Percentiles rank a stretch among this genome's conserved stretches.
phyloP scores from a whole-genome alignment of 1,140 invertebrate species.

The Heterodera schachtii region DNA sequence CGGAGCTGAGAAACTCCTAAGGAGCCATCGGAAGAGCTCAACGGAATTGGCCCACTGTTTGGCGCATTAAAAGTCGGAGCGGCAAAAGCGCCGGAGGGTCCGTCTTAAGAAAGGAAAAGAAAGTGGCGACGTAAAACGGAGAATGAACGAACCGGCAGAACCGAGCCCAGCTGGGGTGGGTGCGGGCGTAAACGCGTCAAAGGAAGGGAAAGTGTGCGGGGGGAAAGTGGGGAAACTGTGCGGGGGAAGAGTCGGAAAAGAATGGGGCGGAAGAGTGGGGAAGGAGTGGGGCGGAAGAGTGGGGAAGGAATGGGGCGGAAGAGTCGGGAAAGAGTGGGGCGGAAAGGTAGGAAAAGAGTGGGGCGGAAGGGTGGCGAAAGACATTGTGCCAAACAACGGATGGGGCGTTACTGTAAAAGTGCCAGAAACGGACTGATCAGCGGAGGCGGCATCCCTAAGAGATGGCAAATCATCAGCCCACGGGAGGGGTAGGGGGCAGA shows the following conservation, averaged over 20 bases:
- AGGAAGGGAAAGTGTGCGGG: neutral
- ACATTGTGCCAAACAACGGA: slow-evolving; percentile 9
- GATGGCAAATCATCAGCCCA: neutral
- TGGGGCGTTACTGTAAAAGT: slow-evolving; percentile 10
- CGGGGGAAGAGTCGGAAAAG: slow-evolving; percentile 22
- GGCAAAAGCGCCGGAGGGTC: neutral
- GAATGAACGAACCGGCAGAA: neutral
- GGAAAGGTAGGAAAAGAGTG: slow-evolving; percentile 41
- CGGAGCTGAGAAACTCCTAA: neutral
- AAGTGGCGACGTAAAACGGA: neutral
- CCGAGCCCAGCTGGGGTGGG: neutral
- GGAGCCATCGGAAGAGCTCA: neutral
- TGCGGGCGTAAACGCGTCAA: neutral
- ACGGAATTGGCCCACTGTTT: neutral
- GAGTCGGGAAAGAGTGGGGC: slow-evolving; percentile 36
- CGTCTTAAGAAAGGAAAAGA: neutral
- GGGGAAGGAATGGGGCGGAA: slow-evolving; percentile 37
- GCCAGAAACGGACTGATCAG: neutral
- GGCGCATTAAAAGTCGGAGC: neutral
- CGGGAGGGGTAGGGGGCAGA: neutral
- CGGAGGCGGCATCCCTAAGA: neutral
- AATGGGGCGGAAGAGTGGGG: slow-evolving; percentile 31
- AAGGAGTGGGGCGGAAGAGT: slow-evolving; percentile 39
- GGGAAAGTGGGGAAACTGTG: slow-evolving; percentile 3
- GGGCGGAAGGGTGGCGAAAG: slow-evolving; percentile 36